Percentiles rank a stretch among this genome's conserved stretches.
phyloP scores from a whole-genome alignment of 1,140 invertebrate genomes.

The Cydia amplana region DNA sequence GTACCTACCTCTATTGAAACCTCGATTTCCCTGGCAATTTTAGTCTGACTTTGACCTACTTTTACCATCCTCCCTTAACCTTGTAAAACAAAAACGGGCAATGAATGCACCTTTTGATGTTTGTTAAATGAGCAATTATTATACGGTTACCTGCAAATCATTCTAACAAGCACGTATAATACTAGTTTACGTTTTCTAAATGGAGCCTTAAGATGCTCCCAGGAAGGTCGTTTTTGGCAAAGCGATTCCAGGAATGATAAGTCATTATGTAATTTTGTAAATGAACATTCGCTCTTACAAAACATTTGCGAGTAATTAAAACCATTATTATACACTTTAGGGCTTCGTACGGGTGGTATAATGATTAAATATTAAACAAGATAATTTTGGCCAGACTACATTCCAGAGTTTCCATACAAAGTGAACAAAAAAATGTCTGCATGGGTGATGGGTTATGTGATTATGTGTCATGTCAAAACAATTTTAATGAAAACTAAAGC shows the following conservation, averaged over 20 bases:
- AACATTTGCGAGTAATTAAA: not conserved
- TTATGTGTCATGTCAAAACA: too few species aligned
- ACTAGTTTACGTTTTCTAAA: not conserved
- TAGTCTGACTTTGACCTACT: too few species aligned
- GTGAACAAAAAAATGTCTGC: not conserved
- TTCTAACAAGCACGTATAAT: not conserved
- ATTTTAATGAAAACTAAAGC: not conserved
- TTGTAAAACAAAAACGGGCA: not conserved
- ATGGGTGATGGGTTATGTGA: not conserved
- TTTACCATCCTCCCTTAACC: not conserved
- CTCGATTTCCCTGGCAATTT: too few species aligned
- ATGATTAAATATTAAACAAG: not conserved
- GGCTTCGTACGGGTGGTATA: not conserved
- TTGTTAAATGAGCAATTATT: conserved; percentile 9
- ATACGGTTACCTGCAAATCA: not conserved
- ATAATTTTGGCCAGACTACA: not conserved
- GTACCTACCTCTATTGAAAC: too few species aligned
- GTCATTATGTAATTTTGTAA: not conserved
- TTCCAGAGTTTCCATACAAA: not conserved
- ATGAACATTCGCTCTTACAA: not conserved
- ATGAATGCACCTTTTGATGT: conserved; percentile 1
- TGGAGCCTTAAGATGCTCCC: not conserved
- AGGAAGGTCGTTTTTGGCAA: not conserved
- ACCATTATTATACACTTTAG: not conserved
- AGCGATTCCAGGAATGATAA: not conserved